phyloP scores from a whole-genome alignment of 2,113 vertebrate species.

The Amia ocellicauda region DNA sequence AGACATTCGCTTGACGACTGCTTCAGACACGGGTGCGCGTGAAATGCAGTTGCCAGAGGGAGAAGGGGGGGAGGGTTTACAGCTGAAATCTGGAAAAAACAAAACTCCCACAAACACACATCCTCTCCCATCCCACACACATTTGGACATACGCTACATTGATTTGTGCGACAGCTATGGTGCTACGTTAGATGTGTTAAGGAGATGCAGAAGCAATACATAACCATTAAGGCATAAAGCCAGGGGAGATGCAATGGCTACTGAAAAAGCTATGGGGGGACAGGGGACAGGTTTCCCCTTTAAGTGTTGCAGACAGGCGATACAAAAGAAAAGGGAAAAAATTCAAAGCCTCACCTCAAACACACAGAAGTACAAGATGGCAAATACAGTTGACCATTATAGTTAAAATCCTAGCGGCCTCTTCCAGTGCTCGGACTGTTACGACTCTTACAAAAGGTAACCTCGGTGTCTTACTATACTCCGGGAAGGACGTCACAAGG shows the following conservation, averaged over 20 bases:
- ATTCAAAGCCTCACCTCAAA: slow-evolving; percentile 18
- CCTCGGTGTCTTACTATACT: too few species aligned
- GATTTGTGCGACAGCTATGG: slow-evolving; percentile 34
- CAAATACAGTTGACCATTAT: too few species aligned
- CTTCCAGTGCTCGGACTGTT: slow-evolving; percentile 43
- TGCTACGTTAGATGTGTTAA: slow-evolving; percentile 15
- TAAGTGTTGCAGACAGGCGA: slow-evolving; percentile 6
- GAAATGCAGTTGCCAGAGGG: slow-evolving; percentile 70
- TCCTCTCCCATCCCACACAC: slow-evolving; percentile 46
- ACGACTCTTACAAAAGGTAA: slow-evolving; percentile 20
- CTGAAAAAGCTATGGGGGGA: slow-evolving; percentile 21
- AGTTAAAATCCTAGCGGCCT: slow-evolving; percentile 2
- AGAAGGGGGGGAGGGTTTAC: slow-evolving; percentile 57
- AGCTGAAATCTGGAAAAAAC: slow-evolving; percentile 73
- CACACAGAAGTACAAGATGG: background rate
- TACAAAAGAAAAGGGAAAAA: too few species aligned
- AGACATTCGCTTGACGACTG: slow-evolving; percentile 56
- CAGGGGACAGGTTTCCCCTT: slow-evolving; percentile 18
- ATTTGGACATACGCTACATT: slow-evolving; percentile 48
- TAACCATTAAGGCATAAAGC: slow-evolving; percentile 5
- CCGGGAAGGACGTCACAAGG: too few species aligned
- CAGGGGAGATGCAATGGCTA: slow-evolving; percentile 25
- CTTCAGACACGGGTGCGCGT: slow-evolving; percentile 67
- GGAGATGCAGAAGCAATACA: slow-evolving; percentile 24
- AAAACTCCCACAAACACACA: slow-evolving; percentile 57